These are phyloP conservation scores for Bradypodion pumilum DNA, from an alignment of 2,797 vertebrate species.

Conservation along the genomic window DNA sequence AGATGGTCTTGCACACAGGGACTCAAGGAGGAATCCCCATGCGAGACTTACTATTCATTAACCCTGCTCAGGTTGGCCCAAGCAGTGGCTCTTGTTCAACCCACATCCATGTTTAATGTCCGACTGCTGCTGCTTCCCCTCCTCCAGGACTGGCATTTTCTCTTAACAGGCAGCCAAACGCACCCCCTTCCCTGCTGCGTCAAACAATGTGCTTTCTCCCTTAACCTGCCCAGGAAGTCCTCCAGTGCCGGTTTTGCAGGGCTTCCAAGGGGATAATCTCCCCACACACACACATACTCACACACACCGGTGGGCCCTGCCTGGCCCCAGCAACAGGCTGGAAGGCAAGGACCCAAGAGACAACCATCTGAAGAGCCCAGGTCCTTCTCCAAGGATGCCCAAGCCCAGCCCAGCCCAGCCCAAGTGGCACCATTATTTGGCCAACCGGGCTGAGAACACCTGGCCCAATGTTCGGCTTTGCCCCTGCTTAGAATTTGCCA, in stretches of 20 bases:
- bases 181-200: neutral
- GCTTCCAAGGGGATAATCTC: neutral
- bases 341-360: neutral
- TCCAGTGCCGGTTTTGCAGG: no score
- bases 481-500: no score
- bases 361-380: accelerated
- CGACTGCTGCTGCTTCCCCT: neutral
- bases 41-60: neutral
- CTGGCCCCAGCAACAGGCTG: accelerated
- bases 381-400: accelerated
- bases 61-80: neutral
- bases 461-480: no score
- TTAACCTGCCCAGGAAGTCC: no score
- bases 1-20: neutral
- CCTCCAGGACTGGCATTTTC: no score
- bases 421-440: no score
- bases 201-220: neutral
- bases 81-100: no score
- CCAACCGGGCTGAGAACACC: no score
- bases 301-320: accelerated
- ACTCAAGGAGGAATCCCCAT: neutral
- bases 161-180: no score
- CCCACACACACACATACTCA: no score
- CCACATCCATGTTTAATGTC: neutral
- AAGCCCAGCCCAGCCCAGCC: no score